Evolutionary conservation across 1,140 invertebrate genomes (phyloP).

Genomic region (Neoseiulus cucumeris): DNA sequence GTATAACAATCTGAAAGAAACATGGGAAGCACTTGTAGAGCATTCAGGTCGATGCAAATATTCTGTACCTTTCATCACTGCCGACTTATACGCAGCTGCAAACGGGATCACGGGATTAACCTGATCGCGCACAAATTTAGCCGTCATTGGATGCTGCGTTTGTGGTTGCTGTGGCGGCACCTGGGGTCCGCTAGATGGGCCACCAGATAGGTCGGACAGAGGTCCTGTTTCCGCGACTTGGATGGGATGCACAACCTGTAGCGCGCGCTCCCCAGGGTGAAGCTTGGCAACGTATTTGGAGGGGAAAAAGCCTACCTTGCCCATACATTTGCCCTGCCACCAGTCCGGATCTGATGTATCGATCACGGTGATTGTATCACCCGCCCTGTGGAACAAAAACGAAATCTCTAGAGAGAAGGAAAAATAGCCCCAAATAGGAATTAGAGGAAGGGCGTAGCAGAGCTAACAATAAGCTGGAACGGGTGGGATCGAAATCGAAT

Average conservation of each 20-base stretch:
- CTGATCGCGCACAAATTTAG: slow-evolving; percentile 45
- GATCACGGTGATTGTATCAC: slow-evolving; percentile 81
- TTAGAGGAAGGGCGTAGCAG: too few relatives aligned
- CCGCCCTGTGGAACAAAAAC: slow-evolving; percentile 40
- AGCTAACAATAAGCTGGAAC: too few relatives aligned
- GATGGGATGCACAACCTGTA: slow-evolving; percentile 54
- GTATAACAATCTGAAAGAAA: slow-evolving; percentile 36
- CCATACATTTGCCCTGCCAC: slow-evolving; percentile 82
- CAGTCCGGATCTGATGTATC: slow-evolving; percentile 83
- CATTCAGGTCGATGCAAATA: not conserved
- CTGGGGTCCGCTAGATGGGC: too few relatives aligned
- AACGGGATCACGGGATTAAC: slow-evolving; percentile 28
- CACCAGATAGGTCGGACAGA: not conserved
- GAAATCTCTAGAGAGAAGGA: not conserved
- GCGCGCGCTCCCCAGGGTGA: slow-evolving; percentile 62
- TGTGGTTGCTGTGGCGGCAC: too few relatives aligned
- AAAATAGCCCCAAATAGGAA: too few relatives aligned
- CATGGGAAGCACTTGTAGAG: not conserved
- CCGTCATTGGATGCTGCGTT: too few relatives aligned
- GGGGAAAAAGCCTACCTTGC: slow-evolving; percentile 75
- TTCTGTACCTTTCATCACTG: too few relatives aligned
- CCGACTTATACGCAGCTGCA: too few relatives aligned
- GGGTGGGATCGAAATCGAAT: too few relatives aligned
- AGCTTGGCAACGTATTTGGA: slow-evolving; percentile 79
- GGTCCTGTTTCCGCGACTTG: slow-evolving; percentile 35